Evolutionary conservation across 2,113 vertebrate species (phyloP).

Genomic region (Lepisosteus oculatus): DNA sequence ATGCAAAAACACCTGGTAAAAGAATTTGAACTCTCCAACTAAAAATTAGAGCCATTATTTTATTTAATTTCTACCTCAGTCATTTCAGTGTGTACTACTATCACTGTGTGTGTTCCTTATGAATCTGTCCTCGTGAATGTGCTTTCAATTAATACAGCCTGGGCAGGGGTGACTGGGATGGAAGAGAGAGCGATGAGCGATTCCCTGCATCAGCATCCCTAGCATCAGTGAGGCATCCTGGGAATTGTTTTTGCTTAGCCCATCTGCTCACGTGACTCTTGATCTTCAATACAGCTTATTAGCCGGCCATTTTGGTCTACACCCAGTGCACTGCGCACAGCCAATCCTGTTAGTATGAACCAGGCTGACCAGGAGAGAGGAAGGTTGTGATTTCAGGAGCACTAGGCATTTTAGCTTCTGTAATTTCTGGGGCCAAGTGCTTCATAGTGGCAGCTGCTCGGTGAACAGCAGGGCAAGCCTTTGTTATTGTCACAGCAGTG

Average conservation of each 20-base stretch:
- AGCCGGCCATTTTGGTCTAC: slow-evolving; percentile 97
- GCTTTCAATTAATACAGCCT: slow-evolving; percentile 18
- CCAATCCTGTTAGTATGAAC: slow-evolving; percentile 68
- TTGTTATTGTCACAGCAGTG: slow-evolving; percentile 38
- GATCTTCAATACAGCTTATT: slow-evolving; percentile 74
- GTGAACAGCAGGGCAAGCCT: slow-evolving; percentile 23
- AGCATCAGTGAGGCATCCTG: slow-evolving; percentile 61
- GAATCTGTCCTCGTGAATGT: neutral
- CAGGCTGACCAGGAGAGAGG: slow-evolving; percentile 43
- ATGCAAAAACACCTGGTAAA: no score
- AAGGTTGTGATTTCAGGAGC: slow-evolving; percentile 46
- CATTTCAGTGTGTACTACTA: neutral
- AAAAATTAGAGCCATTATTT: neutral
- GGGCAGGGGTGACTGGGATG: slow-evolving; percentile 26
- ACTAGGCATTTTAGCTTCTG: slow-evolving; percentile 40
- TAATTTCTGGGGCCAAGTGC: slow-evolving; percentile 36
- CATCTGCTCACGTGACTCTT: slow-evolving; percentile 86
- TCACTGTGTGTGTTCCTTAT: neutral
- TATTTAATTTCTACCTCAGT: neutral
- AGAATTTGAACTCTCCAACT: no score
- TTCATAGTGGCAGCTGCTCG: slow-evolving; percentile 22
- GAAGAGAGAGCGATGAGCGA: slow-evolving; percentile 32
- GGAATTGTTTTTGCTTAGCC: slow-evolving; percentile 69
- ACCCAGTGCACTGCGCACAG: slow-evolving; percentile 81
- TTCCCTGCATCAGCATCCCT: slow-evolving; percentile 64